Conservation (phyloP, 2,113 vertebrate species). For the Pithys albifrons region DNA sequence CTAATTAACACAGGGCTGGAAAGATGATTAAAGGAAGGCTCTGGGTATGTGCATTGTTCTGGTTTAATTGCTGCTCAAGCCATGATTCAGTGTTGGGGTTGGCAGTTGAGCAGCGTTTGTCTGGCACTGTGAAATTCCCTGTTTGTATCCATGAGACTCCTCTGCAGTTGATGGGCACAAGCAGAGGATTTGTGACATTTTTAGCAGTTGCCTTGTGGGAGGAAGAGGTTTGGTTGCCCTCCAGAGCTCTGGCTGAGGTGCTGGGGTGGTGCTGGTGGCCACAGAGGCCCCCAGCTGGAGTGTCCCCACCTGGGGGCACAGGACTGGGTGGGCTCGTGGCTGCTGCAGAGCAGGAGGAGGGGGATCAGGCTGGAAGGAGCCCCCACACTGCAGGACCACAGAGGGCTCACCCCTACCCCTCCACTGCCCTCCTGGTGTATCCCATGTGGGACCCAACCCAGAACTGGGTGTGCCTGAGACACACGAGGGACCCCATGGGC, state of each 20-base stretch:
- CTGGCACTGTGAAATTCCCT: neutral
- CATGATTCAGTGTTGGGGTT: neutral
- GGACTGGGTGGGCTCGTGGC: rapidly evolving
- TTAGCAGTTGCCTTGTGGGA: neutral
- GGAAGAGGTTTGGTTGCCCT: neutral
- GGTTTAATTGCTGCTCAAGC: slow-evolving; percentile 32
- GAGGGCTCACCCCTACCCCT: neutral
- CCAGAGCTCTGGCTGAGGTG: neutral
- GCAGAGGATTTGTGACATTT: neutral
- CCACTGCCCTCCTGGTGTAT: rapidly evolving
- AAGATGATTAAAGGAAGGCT: slow-evolving; percentile 16
- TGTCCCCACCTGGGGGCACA: neutral
- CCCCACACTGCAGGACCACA: neutral
- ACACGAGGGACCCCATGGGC: neutral
- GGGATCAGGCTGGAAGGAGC: neutral
- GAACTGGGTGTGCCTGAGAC: neutral
- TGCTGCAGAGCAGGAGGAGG: neutral
- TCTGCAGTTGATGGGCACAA: neutral
- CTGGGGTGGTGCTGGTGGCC: neutral
- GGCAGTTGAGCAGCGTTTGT: slow-evolving; percentile 5
- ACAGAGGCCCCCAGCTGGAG: neutral
- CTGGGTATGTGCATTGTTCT: neutral
- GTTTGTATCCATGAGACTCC: neutral
- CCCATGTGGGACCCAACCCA: neutral
- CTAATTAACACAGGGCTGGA: slow-evolving; percentile 19